Evolutionary conservation across 1,140 invertebrate species (phyloP), one percentile per base, ranked within the genome.

Genomic region (Lithobius niger): DNA sequence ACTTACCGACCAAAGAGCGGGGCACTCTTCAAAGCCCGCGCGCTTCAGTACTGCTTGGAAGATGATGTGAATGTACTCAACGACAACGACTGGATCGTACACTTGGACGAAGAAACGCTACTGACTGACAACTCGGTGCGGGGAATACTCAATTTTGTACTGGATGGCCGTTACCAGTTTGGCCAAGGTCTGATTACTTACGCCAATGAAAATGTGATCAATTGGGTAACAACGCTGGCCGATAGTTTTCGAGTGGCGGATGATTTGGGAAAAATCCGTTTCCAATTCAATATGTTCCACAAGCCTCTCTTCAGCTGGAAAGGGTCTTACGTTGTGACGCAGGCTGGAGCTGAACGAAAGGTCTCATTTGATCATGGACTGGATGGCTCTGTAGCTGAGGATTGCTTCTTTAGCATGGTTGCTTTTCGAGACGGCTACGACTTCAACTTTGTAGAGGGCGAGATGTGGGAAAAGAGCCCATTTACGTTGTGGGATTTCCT

Each of bases 121-220:
- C 72, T 98, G 1, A 97, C 94, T 2, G 88, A 92, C 65, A 92
- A 95, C 69, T 85, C 88, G 21, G 79, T 79, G 50, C 74, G 81
- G 31, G 95, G 95, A 13, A 91, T 98, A 62, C 71, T 98, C 16
- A 98, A 98, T 67, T 98, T 98, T 79, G 88, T 95, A 21, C 73
- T 85, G 43, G 88, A 96, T 72, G 93, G 92, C 0, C 91, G 88
- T 69, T 86, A 96, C 73, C 84, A 91, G 57, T 97, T 98, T 75
- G 95, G 95, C 0, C 95, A 99, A 76, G 95, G 95, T 1, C 76
- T 98, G 13, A 97, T 99, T 54, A 97, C 93, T 2, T 99, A 98
- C 75, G 93, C 93, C 1, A 96, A 96, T 71, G 93, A 94, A 69
- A 81, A 90, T 24, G 67, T 97, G 56, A 86, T 97, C 25, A 97